These are phyloP conservation scores for Valencia hispanica DNA, from an alignment of 2,797 vertebrate species.

Conservation along the genomic window DNA sequence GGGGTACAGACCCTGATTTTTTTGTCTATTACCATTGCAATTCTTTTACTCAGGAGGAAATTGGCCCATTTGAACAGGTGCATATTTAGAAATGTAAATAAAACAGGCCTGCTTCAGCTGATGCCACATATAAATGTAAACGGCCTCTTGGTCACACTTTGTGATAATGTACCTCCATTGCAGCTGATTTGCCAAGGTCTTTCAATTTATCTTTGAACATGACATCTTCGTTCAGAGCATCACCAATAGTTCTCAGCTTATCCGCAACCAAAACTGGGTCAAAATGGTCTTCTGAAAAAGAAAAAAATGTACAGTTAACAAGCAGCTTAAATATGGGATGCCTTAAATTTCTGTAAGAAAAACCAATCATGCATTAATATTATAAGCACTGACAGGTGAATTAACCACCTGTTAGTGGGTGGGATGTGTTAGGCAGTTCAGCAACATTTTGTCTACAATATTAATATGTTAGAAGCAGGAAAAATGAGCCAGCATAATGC, in stretches of 20 bases:
- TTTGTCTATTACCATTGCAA: neutral
- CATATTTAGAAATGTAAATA: neutral
- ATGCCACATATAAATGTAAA: neutral
- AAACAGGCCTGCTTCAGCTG: neutral
- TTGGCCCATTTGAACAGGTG: neutral
- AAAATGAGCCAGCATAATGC: no score
- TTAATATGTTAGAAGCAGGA: no score
- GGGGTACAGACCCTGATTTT: neutral
- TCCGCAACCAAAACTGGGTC: slow-evolving; percentile 55
- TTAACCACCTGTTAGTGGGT: no score
- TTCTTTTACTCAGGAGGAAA: neutral
- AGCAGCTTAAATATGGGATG: neutral
- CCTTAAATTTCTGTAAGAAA: neutral
- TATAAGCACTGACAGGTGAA: neutral
- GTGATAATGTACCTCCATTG: slow-evolving; percentile 41
- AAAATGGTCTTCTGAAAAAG: slow-evolving; percentile 32
- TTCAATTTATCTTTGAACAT: slow-evolving; percentile 1
- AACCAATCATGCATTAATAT: neutral
- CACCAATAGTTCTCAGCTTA: slow-evolving; percentile 52
- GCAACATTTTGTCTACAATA: no score
- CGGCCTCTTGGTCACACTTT: neutral
- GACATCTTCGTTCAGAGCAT: slow-evolving; percentile 22
- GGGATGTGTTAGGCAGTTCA: no score
- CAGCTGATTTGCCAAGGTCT: slow-evolving; percentile 21
- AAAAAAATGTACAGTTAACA: neutral